Evolutionary conservation across 2,113 vertebrate species (phyloP).

Genomic region (Zosterops lateralis): DNA sequence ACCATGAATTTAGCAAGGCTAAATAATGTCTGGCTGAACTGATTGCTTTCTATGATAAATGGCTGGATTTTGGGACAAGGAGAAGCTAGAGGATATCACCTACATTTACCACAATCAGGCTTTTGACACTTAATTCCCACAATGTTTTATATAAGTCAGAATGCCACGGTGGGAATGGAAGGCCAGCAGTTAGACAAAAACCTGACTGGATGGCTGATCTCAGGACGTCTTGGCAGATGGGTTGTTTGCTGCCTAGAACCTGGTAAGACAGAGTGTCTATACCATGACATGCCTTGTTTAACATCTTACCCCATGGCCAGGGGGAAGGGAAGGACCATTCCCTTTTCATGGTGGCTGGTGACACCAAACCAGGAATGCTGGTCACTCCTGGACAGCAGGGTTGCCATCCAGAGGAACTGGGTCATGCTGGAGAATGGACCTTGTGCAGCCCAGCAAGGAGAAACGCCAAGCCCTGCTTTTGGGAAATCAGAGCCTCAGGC

Average conservation of each 20-base stretch:
- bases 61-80: background rate
- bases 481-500: background rate
- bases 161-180: background rate
- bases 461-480: background rate
- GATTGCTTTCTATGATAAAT: background rate
- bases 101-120: fast-evolving
- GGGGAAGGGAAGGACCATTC: fast-evolving
- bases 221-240: fast-evolving
- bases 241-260: background rate
- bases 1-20: background rate
- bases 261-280: background rate
- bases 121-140: background rate
- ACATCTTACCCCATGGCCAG: background rate
- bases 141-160: background rate
- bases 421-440: fast-evolving
- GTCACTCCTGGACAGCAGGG: background rate
- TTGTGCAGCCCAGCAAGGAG: background rate
- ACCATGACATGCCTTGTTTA: fast-evolving
- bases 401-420: background rate
- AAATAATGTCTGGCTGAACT: background rate
- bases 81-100: background rate
- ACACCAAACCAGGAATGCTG: background rate
- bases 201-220: background rate
- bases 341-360: background rate
- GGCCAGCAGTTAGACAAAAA: background rate